phyloP scores from a whole-genome alignment of 2,888 invertebrate genomes.

The Malthinus seriepunctatus region DNA sequence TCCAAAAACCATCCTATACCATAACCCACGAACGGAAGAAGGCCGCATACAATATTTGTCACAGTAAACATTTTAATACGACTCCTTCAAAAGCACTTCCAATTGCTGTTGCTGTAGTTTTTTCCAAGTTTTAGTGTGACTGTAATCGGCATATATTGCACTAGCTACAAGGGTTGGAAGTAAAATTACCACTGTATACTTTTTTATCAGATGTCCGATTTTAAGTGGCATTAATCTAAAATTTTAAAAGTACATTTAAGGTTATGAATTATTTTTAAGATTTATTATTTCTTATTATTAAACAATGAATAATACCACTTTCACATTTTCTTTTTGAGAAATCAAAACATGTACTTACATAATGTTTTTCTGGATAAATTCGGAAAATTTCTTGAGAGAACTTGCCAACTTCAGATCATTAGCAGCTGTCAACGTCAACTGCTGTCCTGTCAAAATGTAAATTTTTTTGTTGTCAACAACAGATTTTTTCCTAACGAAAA shows the following conservation, averaged over 20 bases:
- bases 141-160: conserved; percentile 73
- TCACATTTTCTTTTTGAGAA: no score
- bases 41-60: conserved; percentile 56
- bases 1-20: conserved; percentile 69
- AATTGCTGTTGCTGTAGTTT: conserved; percentile 27
- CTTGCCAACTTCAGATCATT: no score
- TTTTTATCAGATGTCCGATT: conserved; percentile 56
- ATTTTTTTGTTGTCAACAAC: no score
- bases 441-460: no score
- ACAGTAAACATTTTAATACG: conserved; percentile 62
- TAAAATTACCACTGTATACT: conserved; percentile 69
- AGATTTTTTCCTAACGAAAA: no score
- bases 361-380: no score
- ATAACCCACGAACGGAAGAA: conserved; percentile 62
- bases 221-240: conserved; percentile 59
- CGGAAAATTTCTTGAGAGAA: no score
- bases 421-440: no score
- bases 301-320: no score
- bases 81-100: no score
- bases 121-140: conserved; percentile 75
- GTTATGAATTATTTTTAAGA: background rate
- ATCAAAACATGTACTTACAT: no score
- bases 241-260: background rate
- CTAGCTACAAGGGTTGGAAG: conserved; percentile 65
- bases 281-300: background rate